Base-by-base conservation (phyloP, 2,113 vertebrate species). In the Gobiocypris rarus region DNA sequence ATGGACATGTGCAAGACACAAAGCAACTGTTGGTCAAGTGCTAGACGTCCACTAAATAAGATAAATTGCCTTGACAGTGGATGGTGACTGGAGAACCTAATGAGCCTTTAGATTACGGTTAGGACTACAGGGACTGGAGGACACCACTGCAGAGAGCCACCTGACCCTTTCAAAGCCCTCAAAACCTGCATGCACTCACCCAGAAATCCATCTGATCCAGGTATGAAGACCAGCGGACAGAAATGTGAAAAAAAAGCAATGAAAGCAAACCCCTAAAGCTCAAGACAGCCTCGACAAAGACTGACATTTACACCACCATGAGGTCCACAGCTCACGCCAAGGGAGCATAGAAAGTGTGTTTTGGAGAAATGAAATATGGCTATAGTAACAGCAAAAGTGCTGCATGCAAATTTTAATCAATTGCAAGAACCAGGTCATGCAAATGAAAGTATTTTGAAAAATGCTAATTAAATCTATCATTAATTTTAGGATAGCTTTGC, bases 11-110 rank as follows among this genome's bases (percentile, higher is more conserved):
- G 41, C 2, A 11, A 34, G 56, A 75, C 54, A 65, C 24, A 50
- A 52, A 48, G 17, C 13, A n/a, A 50, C 10, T 81, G 84, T n/a
- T 45, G 13, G 63, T 52, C 4, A 34, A 19, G 24, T 61, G 34
- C 87, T 83, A 90, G 91, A 93, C 90, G 88, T 70, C 19, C 70
- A 84, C 75, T 92, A 92, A 94, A 91, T 54, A 91, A 94, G 91
- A 93, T 89, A 85, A 87, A 93, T 93, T 86, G 84, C 85, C 91
- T 90, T 87, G 74, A 88, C 90, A 91, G 85, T 74, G 83, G 75
- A 85, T 86, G 86, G 83, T 79, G 88, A 92, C 89, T 84, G 74
- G 38, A 87, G 84, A 87, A 92, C 92, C 90, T 89, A 75, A 50
- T 78, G 86, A 89, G 87, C 86, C 83, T 86, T 81, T 69, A 88